Conservation (phyloP, 2,113 vertebrate genomes). For the Arothron firmamentum region DNA sequence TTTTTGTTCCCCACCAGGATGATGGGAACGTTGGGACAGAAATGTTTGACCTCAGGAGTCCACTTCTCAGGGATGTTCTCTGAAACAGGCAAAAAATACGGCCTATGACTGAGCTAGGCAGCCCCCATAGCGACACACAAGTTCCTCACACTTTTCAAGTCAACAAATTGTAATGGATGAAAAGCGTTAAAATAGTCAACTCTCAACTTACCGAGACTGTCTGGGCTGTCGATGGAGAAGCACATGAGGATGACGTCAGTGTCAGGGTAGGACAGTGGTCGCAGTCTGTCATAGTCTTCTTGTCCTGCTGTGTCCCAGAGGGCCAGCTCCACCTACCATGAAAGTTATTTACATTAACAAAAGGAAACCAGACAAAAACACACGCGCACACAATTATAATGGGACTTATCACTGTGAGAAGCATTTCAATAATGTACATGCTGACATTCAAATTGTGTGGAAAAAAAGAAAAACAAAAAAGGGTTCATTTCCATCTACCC, state of each 20-base stretch:
- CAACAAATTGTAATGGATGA: neutral
- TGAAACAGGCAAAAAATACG: slow-evolving; percentile 40
- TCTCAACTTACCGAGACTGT: slow-evolving; percentile 91
- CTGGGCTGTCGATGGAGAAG: slow-evolving; percentile 98
- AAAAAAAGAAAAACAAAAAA: too few relatives aligned
- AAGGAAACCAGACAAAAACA: neutral
- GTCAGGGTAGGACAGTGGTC: slow-evolving; percentile 96
- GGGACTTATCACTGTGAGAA: neutral
- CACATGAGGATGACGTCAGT: slow-evolving; percentile 99
- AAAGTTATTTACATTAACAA: slow-evolving; percentile 5
- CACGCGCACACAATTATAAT: too few relatives aligned
- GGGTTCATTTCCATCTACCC: too few relatives aligned
- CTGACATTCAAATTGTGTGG: neutral
- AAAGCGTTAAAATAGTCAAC: neutral
- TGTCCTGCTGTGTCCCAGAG: slow-evolving; percentile 99
- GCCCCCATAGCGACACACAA: neutral
- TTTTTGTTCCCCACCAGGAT: slow-evolving; percentile 99
- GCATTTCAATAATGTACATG: neutral
- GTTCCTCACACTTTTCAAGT: neutral
- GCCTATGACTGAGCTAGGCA: neutral
- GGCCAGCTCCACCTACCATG: slow-evolving; percentile 89
- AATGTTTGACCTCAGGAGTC: slow-evolving; percentile 99
- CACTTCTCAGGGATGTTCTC: slow-evolving; percentile 99
- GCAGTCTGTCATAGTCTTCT: slow-evolving; percentile 96
- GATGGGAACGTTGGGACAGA: slow-evolving; percentile 98